Conservation (phyloP, 2,888 invertebrate genomes). For the Petrolisthes cinctipes region DNA sequence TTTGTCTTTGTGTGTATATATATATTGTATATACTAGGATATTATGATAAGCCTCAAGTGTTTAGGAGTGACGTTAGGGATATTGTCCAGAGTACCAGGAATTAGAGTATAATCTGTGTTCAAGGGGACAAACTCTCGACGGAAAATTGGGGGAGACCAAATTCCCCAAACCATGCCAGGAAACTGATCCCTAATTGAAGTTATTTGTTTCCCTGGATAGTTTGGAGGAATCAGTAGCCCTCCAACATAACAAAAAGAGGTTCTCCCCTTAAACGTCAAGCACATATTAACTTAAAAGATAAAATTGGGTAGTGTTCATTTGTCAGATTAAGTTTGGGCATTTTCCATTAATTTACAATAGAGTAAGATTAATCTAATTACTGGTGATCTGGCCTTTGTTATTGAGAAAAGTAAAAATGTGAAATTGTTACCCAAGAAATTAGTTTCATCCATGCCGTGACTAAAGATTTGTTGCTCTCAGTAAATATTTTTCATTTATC, state of each 20-base stretch:
- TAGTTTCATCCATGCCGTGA: constrained; percentile 46
- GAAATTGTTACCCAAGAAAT: constrained; percentile 40
- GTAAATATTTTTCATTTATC: constrained; percentile 55
- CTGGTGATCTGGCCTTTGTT: constrained; percentile 29
- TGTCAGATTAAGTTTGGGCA: constrained; percentile 26
- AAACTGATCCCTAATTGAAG: no score
- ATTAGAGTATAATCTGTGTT: not conserved
- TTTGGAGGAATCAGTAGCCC: no score
- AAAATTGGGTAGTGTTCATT: no score
- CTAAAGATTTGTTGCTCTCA: constrained; percentile 56
- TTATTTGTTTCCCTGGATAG: no score
- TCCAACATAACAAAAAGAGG: no score
- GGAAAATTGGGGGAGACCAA: no score
- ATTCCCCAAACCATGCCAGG: no score
- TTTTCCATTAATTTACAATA: constrained; percentile 10
- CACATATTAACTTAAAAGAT: not conserved
- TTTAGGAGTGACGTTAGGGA: constrained; percentile 34
- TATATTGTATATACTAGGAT: constrained; percentile 52
- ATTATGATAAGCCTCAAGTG: constrained; percentile 40
- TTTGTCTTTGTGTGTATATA: constrained; percentile 34
- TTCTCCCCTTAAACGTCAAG: no score
- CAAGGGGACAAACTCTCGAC: no score
- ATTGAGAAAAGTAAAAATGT: not conserved
- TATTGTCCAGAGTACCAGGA: constrained; percentile 4
- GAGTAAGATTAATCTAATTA: not conserved